A percentile compares a stretch with the other conserved stretches of the same genome.
Evolutionary conservation across 2,888 invertebrate species (phyloP).

Genomic region (Lingula anatina): DNA sequence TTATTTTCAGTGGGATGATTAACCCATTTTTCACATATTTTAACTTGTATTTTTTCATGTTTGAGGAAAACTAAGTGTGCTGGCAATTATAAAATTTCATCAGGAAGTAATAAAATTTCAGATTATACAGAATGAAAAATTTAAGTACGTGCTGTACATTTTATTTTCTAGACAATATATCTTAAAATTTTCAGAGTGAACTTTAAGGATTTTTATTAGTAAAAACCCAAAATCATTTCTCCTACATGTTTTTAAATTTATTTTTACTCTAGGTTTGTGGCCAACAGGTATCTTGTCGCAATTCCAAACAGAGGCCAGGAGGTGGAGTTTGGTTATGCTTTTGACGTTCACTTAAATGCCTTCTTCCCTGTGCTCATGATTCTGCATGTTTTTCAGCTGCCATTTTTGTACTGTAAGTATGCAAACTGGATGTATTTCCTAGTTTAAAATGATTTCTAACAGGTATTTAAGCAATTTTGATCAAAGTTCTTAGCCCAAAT

Average conservation of each 20-base stretch:
- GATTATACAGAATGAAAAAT: not conserved
- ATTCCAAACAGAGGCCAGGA: slow-evolving; percentile 62
- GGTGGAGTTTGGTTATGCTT: slow-evolving; percentile 97
- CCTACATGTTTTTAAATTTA: too few relatives aligned
- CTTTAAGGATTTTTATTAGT: too few relatives aligned
- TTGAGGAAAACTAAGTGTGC: not conserved
- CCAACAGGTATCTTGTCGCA: slow-evolving; percentile 63
- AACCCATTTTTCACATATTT: too few relatives aligned
- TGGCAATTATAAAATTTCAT: not conserved
- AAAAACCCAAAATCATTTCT: too few relatives aligned
- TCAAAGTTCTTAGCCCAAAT: too few relatives aligned
- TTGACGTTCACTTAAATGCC: slow-evolving; percentile 97
- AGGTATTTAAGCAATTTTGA: too few relatives aligned
- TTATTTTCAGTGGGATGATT: too few relatives aligned
- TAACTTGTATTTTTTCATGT: not conserved
- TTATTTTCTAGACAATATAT: too few relatives aligned
- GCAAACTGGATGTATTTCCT: not conserved
- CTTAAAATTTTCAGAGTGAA: too few relatives aligned
- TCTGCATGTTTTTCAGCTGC: slow-evolving; percentile 85
- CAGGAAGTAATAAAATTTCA: not conserved
- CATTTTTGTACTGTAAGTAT: slow-evolving; percentile 59
- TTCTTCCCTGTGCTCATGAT: slow-evolving; percentile 94
- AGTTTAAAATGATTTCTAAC: too few relatives aligned
- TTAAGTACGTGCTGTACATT: not conserved
- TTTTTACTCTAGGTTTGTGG: slow-evolving; percentile 66